Base-by-base conservation (phyloP, 2,888 invertebrate species). In the Drosophila diplacantha region DNA sequence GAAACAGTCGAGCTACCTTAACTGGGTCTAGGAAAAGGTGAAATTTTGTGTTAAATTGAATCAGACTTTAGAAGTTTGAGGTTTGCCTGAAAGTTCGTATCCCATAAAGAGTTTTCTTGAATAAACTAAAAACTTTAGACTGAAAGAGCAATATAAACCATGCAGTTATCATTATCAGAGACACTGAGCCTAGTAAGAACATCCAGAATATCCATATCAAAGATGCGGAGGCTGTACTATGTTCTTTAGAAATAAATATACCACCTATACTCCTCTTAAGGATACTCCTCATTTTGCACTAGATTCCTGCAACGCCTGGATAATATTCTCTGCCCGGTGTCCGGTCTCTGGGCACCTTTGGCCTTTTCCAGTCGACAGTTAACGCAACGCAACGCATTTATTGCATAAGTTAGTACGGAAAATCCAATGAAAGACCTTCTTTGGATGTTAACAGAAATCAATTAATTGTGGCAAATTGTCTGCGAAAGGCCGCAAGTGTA, bases 391-490 rank as follows among this genome's bases (percentile, higher is more conserved):
- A 38, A 44, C 58, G 43, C 58, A 58, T 20, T 64, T 51, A 43
- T 66, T 65, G 66, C 65, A 58, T 53, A 57, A 66, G 47, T 9
- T 9, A 34, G 67, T 56, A 65, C 44, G 54, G 67, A 39, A 69
- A 53, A 56, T 61, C 29, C 35, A 68, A 66, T 58, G 47, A 11
- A 41, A 39, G 62, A 60, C 62, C 32, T 56, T 71, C 56, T 65
- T 37, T 31, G 51, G 29, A 62, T 69, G 64, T 52, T 47, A 38
- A 29, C 50, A 61, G 67, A 74, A 75, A 81, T 78, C 75, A 78
- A 78, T 75, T 81, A 81, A 78, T 74, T 75, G 75, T 66, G 69
- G 73, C 67, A 77, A 78, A 81, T 78, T 78, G 81, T 75, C 81
- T 78, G 78, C 81, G 78, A 78, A 78, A 62, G n/a, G 50, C 35